Evolutionary conservation across 2,113 vertebrate genomes (phyloP), one percentile per base, ranked within the genome.

Genomic region (Triplophysa rosa): DNA sequence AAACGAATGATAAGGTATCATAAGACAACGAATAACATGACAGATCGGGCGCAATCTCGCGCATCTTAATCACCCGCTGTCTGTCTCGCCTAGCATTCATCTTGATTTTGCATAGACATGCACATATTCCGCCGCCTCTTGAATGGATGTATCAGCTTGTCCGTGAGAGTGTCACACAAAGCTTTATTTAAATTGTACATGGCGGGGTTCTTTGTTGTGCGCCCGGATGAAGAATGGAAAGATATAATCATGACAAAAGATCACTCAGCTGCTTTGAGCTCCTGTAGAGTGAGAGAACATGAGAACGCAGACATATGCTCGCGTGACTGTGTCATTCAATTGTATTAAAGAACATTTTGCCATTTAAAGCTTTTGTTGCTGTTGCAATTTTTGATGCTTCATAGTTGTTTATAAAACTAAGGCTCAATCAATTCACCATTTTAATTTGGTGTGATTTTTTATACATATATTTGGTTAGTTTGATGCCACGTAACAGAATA

Each of bases 1-100:
- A 93, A 93, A 92, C 91, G 91, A 92, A 93, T 92, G 93, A 92
- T 92, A 87, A 90, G 84, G 89, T 88, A 92, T 93, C 90, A 92
- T 92, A 90, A 89, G 90, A 93, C 88, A 92, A 91, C 88, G 87
- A 74, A 77, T 87, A 86, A 65, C 21, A 82, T 82, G 80, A 87
- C 90, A 91, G 91, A 93, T 92, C 79, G 91, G 92, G 90, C 91
- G 89, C 68, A 75, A 85, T 78, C 80, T 90, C 89, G 86, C 86
- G 84, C 78, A 80, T 75, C 86, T 86, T 88, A 90, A 89, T 93
- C 89, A 90, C 87, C 83, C 89, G 80, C 84, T 89, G 86, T 91
- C 86, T 90, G 62, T 84, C 84, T 85, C 87, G 80, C 71, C 42
- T 8, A 78, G 85, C 91, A 94, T 94, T 92, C 86, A 90, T 94